Conservation (phyloP, 2,888 invertebrate genomes). For the Neoascia interrupta region DNA sequence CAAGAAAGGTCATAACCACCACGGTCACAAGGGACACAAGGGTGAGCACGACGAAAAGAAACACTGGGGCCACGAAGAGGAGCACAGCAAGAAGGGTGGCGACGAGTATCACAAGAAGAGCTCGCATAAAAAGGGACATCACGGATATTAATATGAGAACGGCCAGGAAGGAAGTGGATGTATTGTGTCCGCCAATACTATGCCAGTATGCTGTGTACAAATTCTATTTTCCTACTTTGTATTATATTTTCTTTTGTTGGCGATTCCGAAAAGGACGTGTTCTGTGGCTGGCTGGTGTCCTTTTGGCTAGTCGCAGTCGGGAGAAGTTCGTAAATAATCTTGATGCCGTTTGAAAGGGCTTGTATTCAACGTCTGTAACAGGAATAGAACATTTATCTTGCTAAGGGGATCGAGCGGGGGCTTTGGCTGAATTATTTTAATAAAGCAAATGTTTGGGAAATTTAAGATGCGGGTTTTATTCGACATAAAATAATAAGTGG, state of each 20-base stretch:
- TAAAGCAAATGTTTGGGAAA: constrained; percentile 37
- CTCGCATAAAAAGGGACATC: constrained; percentile 81
- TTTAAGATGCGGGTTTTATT: constrained; percentile 22
- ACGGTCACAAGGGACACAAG: constrained; percentile 90
- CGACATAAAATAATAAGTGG: too few relatives aligned
- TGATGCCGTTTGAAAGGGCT: constrained; percentile 20
- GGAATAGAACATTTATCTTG: constrained; percentile 48
- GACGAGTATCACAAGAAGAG: constrained; percentile 88
- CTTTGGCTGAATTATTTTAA: constrained; percentile 45
- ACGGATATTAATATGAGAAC: constrained; percentile 58
- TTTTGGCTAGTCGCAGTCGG: constrained; percentile 5
- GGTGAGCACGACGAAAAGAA: constrained; percentile 88
- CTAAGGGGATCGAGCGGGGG: constrained; percentile 2
- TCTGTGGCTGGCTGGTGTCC: constrained; percentile 5
- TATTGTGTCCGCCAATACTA: constrained; percentile 29
- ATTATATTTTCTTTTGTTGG: constrained; percentile 15
- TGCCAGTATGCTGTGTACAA: constrained; percentile 18
- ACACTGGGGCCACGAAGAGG: constrained; percentile 87
- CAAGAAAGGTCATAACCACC: constrained; percentile 89
- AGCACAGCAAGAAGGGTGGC: constrained; percentile 89
- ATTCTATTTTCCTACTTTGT: constrained; percentile 38
- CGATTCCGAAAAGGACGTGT: constrained; percentile 5
- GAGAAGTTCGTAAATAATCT: constrained; percentile 56
- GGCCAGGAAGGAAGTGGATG: constrained; percentile 45
- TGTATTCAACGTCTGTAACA: constrained; percentile 40